Evolutionary conservation across 1,140 invertebrate species (phyloP).

Genomic region (Diorhabda elongata): DNA sequence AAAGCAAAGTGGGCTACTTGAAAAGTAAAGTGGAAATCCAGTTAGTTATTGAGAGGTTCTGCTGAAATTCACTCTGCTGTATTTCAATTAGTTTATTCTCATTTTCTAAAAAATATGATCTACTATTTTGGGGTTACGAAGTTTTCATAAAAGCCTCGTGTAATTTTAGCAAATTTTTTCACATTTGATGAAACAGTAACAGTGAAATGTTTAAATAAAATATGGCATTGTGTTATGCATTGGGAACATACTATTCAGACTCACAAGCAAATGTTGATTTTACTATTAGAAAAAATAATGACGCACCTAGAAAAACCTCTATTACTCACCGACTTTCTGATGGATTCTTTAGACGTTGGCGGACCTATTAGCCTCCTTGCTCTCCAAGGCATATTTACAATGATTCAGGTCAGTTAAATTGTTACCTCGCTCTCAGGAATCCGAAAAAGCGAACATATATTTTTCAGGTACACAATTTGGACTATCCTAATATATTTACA

Average conservation of each 20-base stretch:
- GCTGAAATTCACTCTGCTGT: too few species aligned
- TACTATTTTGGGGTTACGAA: too few species aligned
- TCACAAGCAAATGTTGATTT: constrained; percentile 73
- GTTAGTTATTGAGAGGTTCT: too few species aligned
- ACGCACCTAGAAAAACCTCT: constrained; percentile 77
- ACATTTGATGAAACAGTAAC: constrained; percentile 39
- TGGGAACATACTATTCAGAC: constrained; percentile 61
- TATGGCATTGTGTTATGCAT: constrained; percentile 68
- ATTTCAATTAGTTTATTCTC: too few species aligned
- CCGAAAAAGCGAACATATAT: neutral
- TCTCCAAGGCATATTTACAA: constrained; percentile 86
- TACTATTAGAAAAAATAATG: constrained; percentile 79
- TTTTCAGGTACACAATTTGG: constrained; percentile 76
- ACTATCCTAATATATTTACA: constrained; percentile 92
- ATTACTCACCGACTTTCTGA: constrained; percentile 86
- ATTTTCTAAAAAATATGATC: too few species aligned
- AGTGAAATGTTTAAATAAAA: constrained; percentile 55
- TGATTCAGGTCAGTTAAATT: constrained; percentile 60
- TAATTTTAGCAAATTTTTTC: constrained; percentile 28
- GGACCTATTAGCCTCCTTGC: constrained; percentile 84
- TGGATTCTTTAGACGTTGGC: constrained; percentile 81
- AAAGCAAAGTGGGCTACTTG: too few species aligned
- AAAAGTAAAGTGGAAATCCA: too few species aligned
- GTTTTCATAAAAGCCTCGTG: neutral
- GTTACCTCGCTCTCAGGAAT: too few species aligned